phyloP scores from a whole-genome alignment of 2,113 vertebrate genomes.

The Oostethus manadensis region DNA sequence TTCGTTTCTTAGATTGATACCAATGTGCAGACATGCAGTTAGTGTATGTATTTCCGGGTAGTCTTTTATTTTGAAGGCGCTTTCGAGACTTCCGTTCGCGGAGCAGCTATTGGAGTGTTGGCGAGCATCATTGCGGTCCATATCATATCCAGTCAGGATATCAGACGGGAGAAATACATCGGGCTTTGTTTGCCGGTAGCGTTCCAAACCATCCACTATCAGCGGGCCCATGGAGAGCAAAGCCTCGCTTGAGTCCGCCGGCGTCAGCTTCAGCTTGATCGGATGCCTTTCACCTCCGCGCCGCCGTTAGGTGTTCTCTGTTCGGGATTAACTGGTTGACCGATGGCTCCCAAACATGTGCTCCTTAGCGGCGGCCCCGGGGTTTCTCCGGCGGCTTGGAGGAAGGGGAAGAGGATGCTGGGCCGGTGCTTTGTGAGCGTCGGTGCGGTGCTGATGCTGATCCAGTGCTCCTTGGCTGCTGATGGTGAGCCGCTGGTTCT shows the following conservation, averaged over 20 bases:
- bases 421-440: conserved; percentile 54
- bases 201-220: conserved; percentile 19
- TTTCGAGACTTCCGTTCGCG: background rate
- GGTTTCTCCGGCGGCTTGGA: conserved; percentile 40
- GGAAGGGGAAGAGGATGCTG: conserved; percentile 48
- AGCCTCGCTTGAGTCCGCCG: conserved; percentile 46
- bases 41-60: background rate
- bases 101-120: conserved; percentile 19
- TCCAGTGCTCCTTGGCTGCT: conserved; percentile 61
- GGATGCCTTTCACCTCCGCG: conserved; percentile 64
- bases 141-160: conserved; percentile 40
- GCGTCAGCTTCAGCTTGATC: conserved; percentile 50
- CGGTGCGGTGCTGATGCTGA: conserved; percentile 63
- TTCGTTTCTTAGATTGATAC: too few relatives aligned
- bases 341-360: conserved; percentile 72
- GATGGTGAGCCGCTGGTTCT: conserved; percentile 58
- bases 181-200: conserved; percentile 1
- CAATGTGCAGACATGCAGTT: too few relatives aligned
- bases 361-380: conserved; percentile 39
- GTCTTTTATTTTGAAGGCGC: conserved; percentile 44
- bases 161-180: conserved; percentile 4
- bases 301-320: conserved; percentile 54
- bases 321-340: conserved; percentile 59
- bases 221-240: conserved; percentile 56
- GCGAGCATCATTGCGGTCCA: conserved; percentile 26